Conservation (phyloP, 2,888 invertebrate genomes). For the Phaonia tiefii region DNA sequence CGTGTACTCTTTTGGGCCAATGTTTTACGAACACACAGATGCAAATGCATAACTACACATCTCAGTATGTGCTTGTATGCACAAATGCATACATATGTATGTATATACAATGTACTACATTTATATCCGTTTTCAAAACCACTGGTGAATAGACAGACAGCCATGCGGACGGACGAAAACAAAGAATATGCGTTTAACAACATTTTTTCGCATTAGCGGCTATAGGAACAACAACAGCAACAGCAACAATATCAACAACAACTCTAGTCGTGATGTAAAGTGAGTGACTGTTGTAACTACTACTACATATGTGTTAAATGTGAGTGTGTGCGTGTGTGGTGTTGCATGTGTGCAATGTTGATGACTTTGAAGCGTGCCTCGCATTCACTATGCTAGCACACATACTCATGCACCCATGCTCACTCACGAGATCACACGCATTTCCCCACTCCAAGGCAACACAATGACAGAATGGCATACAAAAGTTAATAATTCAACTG, state of each 20-base stretch:
- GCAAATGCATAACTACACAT: not conserved
- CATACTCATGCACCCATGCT: conserved; percentile 13
- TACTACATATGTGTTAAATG: not conserved
- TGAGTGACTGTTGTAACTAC: not conserved
- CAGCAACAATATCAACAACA: not conserved
- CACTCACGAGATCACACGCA: conserved; percentile 14
- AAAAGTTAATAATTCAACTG: conserved; percentile 64
- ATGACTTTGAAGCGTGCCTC: conserved; percentile 68
- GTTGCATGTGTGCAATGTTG: conserved; percentile 57
- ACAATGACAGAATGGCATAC: conserved; percentile 39
- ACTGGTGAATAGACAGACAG: too few species aligned
- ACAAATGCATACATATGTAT: too few species aligned
- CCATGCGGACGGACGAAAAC: too few species aligned
- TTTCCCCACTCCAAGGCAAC: conserved; percentile 9
- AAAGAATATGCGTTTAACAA: conserved; percentile 10
- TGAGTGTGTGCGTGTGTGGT: conserved; percentile 1
- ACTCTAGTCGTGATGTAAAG: conserved; percentile 3
- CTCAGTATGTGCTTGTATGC: not conserved
- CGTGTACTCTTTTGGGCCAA: too few species aligned
- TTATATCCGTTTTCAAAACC: too few species aligned
- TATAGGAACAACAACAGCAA: not conserved
- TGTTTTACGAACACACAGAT: not conserved
- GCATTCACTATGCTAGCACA: conserved; percentile 58
- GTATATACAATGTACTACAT: too few species aligned
- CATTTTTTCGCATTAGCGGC: conserved; percentile 33